phyloP scores from a whole-genome alignment of 2,888 invertebrate species.

The Odontocolon sp. region DNA sequence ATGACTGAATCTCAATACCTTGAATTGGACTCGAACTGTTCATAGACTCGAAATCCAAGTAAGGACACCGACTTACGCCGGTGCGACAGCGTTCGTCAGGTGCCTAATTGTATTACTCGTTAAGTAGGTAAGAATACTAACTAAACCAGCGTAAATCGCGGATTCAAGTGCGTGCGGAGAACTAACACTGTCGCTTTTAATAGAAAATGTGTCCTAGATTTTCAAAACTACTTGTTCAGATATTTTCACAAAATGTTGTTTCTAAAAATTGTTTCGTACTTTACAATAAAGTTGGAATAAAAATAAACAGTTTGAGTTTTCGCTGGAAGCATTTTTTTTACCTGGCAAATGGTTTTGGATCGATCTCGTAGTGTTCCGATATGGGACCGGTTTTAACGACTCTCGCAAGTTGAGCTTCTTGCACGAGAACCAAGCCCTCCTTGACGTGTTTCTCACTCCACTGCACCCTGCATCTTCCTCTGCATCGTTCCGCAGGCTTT shows the following conservation, averaged over 20 bases:
- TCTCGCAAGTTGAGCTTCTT: slow-evolving; percentile 80
- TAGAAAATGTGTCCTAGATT: too few species aligned
- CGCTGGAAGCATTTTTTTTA: slow-evolving; percentile 69
- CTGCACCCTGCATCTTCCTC: slow-evolving; percentile 79
- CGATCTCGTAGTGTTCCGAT: slow-evolving; percentile 81
- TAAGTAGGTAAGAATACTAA: slow-evolving; percentile 16
- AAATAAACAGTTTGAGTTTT: too few species aligned
- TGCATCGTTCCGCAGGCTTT: slow-evolving; percentile 69
- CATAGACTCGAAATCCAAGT: slow-evolving; percentile 47
- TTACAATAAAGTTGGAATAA: too few species aligned
- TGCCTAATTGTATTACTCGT: slow-evolving; percentile 43
- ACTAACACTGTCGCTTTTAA: too few species aligned
- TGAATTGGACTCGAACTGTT: slow-evolving; percentile 36
- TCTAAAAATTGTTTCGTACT: too few species aligned
- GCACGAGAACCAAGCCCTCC: slow-evolving; percentile 81
- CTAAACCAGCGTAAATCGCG: too few species aligned
- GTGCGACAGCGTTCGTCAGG: background rate
- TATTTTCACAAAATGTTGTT: too few species aligned
- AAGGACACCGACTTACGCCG: slow-evolving; percentile 34
- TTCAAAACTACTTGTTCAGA: too few species aligned
- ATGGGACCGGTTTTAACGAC: slow-evolving; percentile 82
- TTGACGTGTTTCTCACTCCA: slow-evolving; percentile 82
- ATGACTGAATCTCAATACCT: slow-evolving; percentile 51
- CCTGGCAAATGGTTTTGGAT: slow-evolving; percentile 82
- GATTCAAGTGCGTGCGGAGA: too few species aligned